Evolutionary conservation across 2,113 vertebrate species (phyloP).

Genomic region (Ciconia stormi): DNA sequence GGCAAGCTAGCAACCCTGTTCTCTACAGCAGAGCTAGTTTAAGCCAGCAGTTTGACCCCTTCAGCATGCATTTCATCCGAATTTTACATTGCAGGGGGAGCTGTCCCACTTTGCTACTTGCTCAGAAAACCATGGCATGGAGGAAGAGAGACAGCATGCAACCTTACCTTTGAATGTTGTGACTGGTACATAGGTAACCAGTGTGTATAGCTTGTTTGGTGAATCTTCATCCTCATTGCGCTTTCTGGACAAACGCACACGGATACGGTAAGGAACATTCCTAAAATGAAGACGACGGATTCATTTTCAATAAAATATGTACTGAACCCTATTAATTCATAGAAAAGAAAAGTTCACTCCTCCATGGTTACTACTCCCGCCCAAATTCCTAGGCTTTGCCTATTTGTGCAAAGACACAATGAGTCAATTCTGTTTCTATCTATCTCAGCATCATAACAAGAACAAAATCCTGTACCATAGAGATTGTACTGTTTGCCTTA

Average conservation of each 20-base stretch:
- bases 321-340: background rate
- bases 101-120: background rate
- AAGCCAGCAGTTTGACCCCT: background rate
- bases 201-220: conserved; percentile 94
- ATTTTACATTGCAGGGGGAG: background rate
- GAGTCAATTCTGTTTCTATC: background rate
- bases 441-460: background rate
- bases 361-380: background rate
- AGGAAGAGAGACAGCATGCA: background rate
- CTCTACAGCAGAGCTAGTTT: background rate
- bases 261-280: conserved; percentile 93
- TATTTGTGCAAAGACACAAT: background rate
- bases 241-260: conserved; percentile 92
- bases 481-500: background rate
- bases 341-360: background rate
- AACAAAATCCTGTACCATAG: background rate
- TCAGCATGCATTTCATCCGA: background rate
- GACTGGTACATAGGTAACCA: conserved; percentile 94
- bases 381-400: background rate
- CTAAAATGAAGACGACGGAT: conserved; percentile 40
- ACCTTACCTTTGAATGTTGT: conserved; percentile 93
- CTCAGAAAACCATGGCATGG: accelerated
- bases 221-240: conserved; percentile 97
- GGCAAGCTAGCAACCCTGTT: background rate
- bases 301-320: background rate